phyloP scores from a whole-genome alignment of 1,140 invertebrate species.

The Pectinophora gossypiella region DNA sequence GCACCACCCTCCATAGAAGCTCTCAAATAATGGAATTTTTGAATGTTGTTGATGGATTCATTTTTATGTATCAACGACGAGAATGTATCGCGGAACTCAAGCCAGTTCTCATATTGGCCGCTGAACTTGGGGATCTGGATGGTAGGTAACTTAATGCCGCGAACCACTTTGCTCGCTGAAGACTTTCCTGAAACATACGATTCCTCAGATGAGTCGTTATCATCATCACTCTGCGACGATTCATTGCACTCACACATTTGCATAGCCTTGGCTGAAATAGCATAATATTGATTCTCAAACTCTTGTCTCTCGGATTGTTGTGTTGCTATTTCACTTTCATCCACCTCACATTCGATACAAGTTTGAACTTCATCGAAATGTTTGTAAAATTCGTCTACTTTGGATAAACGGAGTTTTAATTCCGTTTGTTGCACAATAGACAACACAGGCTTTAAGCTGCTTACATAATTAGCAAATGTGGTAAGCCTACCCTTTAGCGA shows the following conservation, averaged over 20 bases:
- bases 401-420: no score
- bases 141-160: slow-evolving; percentile 13
- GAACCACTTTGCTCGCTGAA: no score
- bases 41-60: slow-evolving; percentile 15
- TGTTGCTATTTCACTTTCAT: background rate
- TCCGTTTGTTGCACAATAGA: no score
- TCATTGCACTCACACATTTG: background rate
- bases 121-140: slow-evolving; percentile 23
- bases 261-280: background rate
- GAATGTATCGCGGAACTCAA: slow-evolving; percentile 24
- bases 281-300: slow-evolving; percentile 2
- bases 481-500: no score
- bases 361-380: background rate
- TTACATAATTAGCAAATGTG: no score
- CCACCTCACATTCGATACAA: background rate
- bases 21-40: slow-evolving; percentile 37
- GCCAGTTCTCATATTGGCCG: slow-evolving; percentile 22
- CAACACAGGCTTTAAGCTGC: no score
- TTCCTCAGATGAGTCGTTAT: background rate
- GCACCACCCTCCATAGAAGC: slow-evolving; percentile 23
- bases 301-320: background rate
- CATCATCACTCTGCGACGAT: background rate
- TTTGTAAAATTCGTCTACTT: no score
- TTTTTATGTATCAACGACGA: slow-evolving; percentile 26
- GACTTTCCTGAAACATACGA: slow-evolving; percentile 1